These are phyloP conservation scores for Pygocentrus nattereri DNA, from an alignment of 2,797 vertebrate species.

Conservation along the genomic window DNA sequence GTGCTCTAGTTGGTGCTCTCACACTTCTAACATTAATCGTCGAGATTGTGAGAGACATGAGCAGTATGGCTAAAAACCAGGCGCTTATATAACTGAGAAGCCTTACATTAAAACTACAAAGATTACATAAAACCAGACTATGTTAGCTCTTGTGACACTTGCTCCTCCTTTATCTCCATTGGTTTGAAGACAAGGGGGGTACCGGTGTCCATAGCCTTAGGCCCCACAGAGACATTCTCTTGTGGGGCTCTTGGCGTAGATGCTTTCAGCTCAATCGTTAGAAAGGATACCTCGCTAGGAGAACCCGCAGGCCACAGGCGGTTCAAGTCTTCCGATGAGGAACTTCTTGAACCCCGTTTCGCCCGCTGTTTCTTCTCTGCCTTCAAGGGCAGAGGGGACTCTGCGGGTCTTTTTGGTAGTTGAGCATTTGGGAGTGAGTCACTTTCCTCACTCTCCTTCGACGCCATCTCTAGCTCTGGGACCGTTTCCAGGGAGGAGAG, in stretches of 20 bases:
- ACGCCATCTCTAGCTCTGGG: background rate
- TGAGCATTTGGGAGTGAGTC: conserved; percentile 3
- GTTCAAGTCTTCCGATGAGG: fast-evolving
- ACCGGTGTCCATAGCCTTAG: fast-evolving
- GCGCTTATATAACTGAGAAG: no score
- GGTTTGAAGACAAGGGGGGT: background rate
- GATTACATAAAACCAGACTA: background rate
- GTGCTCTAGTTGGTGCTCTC: background rate
- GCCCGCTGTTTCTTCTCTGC: background rate
- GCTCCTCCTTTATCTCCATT: background rate
- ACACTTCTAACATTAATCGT: conserved; percentile 40
- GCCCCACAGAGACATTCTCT: background rate
- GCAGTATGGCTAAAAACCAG: conserved; percentile 10
- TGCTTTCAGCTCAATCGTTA: background rate
- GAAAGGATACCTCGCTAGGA: conserved; percentile 35
- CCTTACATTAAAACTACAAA: background rate
- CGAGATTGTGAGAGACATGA: conserved; percentile 16
- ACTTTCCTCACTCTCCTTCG: background rate
- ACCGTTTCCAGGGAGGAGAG: background rate
- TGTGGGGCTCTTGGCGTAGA: background rate
- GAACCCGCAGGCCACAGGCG: background rate
- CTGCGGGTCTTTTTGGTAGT: conserved; percentile 14
- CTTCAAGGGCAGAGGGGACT: background rate
- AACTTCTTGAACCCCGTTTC: background rate
- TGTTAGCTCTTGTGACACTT: background rate